Evolutionary conservation across 2,888 invertebrate species (phyloP).

Genomic region (Camptogramma bilineatum): DNA sequence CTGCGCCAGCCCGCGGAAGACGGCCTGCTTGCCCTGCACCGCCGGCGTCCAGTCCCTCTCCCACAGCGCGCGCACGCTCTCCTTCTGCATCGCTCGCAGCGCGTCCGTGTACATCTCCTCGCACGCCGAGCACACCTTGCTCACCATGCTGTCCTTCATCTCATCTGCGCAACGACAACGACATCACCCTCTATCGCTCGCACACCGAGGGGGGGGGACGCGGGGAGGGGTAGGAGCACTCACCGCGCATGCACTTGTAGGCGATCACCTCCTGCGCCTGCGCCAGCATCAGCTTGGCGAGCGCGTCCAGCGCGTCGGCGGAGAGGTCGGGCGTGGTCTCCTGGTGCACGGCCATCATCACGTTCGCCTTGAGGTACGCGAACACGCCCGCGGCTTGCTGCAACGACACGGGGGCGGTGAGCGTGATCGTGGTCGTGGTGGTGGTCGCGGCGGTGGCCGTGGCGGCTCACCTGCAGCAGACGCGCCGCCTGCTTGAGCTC

Average conservation of each 20-base stretch:
- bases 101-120: conserved; percentile 98
- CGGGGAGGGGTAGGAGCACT: conserved; percentile 9
- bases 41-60: conserved; percentile 93
- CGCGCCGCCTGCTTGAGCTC: conserved; percentile 97
- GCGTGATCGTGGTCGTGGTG: neutral
- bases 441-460: neutral
- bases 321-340: conserved; percentile 98
- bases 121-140: conserved; percentile 95
- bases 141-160: conserved; percentile 97
- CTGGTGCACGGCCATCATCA: conserved; percentile 93
- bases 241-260: conserved; percentile 95
- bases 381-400: conserved; percentile 97
- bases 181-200: neutral
- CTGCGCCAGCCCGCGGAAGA: conserved; percentile 95
- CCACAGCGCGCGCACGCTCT: conserved; percentile 92
- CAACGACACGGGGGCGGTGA: neutral
- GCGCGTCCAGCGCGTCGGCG: conserved; percentile 95
- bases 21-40: conserved; percentile 94
- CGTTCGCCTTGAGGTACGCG: conserved; percentile 91
- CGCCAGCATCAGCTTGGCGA: conserved; percentile 96
- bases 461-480: conserved; percentile 90
- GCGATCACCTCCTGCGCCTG: conserved; percentile 99
- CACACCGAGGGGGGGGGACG: neutral
- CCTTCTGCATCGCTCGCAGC: conserved; percentile 93
- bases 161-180: conserved; percentile 85